Conservation (phyloP, 2,113 vertebrate genomes). For the Epinephelus moara region DNA sequence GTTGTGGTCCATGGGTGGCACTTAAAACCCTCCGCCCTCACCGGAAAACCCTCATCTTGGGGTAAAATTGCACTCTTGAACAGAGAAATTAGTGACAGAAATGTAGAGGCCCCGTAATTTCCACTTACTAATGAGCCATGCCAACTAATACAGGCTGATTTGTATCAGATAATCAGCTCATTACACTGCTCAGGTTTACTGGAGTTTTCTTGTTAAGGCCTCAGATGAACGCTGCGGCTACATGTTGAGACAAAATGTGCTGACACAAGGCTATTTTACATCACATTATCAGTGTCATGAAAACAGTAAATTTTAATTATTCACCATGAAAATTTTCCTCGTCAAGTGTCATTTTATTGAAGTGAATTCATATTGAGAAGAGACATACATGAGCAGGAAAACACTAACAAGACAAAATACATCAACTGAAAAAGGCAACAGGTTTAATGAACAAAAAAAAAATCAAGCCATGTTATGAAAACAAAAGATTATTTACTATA, state of each 20-base stretch:
- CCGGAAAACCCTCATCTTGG: neutral
- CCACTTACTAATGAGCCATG: conserved; percentile 23
- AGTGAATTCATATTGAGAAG: conserved; percentile 60
- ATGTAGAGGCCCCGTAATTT: neutral
- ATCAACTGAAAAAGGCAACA: conserved; percentile 70
- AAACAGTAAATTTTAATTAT: neutral
- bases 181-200: neutral
- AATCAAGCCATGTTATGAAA: conserved; percentile 50
- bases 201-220: too few relatives aligned
- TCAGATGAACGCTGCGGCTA: too few relatives aligned
- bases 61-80: conserved; percentile 6
- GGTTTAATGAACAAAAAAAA: conserved; percentile 40
- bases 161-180: neutral
- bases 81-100: neutral
- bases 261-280: neutral
- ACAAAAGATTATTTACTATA: conserved; percentile 20
- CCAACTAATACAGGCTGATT: neutral
- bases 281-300: neutral
- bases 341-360: conserved; percentile 68
- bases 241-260: too few relatives aligned
- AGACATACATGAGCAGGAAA: conserved; percentile 57
- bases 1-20: neutral
- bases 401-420: conserved; percentile 49
- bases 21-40: neutral
- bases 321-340: neutral